Evolutionary conservation across 1,140 invertebrate genomes (phyloP).

Genomic region (Dryas iulia): DNA sequence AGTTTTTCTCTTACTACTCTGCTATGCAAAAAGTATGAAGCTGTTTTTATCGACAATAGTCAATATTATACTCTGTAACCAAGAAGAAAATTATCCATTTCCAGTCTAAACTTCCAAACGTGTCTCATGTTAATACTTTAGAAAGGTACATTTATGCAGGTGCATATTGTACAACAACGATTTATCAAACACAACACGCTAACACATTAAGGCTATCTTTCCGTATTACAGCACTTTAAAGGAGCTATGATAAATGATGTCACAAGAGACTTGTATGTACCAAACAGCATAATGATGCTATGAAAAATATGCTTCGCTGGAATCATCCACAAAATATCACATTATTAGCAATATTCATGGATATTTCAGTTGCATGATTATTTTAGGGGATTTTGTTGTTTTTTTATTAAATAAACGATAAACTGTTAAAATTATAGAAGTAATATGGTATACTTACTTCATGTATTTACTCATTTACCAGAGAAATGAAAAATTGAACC

Average conservation of each 20-base stretch:
- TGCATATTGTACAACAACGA: background rate
- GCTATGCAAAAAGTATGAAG: too few relatives aligned
- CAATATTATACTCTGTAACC: too few relatives aligned
- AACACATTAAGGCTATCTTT: background rate
- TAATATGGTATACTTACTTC: too few relatives aligned
- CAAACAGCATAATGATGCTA: background rate
- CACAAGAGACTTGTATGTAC: background rate
- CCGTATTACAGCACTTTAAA: background rate
- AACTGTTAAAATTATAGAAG: too few relatives aligned
- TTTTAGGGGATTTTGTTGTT: background rate
- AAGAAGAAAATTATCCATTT: background rate
- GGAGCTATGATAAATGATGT: background rate
- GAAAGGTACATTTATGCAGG: background rate
- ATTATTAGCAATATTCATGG: background rate
- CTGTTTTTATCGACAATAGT: too few relatives aligned
- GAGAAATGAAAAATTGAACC: too few relatives aligned
- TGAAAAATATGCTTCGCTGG: background rate
- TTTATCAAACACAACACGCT: background rate
- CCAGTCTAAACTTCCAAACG: background rate
- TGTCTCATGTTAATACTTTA: background rate
- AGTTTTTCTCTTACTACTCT: too few relatives aligned
- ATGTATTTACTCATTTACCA: too few relatives aligned
- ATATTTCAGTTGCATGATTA: background rate
- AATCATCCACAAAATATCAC: background rate
- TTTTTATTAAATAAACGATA: too few relatives aligned